These are phyloP conservation scores for Benthosema pterotum DNA, from an alignment of 2,797 vertebrate species.

Conservation along the genomic window DNA sequence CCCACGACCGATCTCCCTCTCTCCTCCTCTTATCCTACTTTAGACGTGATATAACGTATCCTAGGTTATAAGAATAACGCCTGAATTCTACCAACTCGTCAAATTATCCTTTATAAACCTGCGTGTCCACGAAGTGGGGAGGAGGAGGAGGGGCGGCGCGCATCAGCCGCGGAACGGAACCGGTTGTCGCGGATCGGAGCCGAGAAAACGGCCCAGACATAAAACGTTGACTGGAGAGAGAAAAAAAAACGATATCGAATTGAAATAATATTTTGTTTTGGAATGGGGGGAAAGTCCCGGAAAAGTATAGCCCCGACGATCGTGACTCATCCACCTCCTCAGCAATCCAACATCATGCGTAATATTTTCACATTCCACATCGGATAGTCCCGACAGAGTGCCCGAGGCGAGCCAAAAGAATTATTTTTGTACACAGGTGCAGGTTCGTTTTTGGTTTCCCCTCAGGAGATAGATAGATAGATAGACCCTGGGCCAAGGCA, in stretches of 20 bases:
- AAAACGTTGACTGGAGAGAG: constrained; percentile 1
- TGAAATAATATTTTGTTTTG: constrained; percentile 3
- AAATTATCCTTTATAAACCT: constrained; percentile 68
- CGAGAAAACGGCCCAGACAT: constrained; percentile 13
- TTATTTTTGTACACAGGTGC: constrained; percentile 79
- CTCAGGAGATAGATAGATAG: constrained; percentile 6
- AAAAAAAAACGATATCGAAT: constrained; percentile 30
- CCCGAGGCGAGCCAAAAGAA: constrained; percentile 37
- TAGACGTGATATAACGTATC: too few species aligned
- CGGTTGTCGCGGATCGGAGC: constrained; percentile 51
- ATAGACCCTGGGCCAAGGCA: constrained; percentile 30
- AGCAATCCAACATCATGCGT: constrained; percentile 30
- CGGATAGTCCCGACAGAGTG: constrained; percentile 6
- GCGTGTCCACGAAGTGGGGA: constrained; percentile 30
- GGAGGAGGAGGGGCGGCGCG: constrained; percentile 64
- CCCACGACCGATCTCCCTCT: constrained; percentile 2
- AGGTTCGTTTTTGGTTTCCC: background rate
- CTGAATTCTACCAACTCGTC: too few species aligned
- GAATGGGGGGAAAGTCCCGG: constrained; percentile 50
- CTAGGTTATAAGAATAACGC: too few species aligned
- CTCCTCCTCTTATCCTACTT: constrained; percentile 2
- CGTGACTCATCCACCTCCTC: constrained; percentile 35
- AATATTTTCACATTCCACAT: constrained; percentile 21
- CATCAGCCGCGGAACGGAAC: constrained; percentile 55
- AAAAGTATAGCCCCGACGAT: constrained; percentile 39